Base-by-base conservation (phyloP, 2,113 vertebrate species). In the Tetrao urogallus region DNA sequence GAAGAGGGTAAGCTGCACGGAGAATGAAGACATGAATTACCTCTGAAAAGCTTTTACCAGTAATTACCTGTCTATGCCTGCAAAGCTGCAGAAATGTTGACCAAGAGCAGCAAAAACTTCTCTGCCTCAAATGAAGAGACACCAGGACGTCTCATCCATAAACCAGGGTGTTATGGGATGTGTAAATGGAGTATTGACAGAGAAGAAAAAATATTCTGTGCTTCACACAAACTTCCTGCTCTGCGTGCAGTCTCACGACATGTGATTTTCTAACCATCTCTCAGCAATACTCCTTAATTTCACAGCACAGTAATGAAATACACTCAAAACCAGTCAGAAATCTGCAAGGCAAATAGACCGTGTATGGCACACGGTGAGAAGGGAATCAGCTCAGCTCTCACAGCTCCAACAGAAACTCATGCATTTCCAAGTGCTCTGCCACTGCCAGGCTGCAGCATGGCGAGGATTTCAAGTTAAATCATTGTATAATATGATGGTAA, bases 401-500 rank as follows among this genome's bases (percentile, higher is more conserved):
- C 48, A 12, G 14, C 3, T 69, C 73, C 63, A 86, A 90, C 79
- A 92, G 72, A 89, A 67, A 80, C 2, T 0, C 67, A 71, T 11
- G 19, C 25, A 28, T n/a, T 94, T 94, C 79, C 82, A 71, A 6
- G 48, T 63, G 80, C 50, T 34, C 78, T 40, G 0, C 58, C 61
- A 40, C 84, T 74, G 85, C 89, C 82, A 61, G 92, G 73, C 89
- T 95, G 72, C 85, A 85, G 87, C 87, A 94, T 19, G 4, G 94
- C 61, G 40, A 88, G 52, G 84, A 92, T 96, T 96, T 94, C 22
- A 36, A 97, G 97, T 92, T 97, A 97, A 97, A 98, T 98, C 95
- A 97, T 92, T 86, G 86, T 91, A 97, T 97, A 98, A 97, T 96
- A 93, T 83, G 95, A 96, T 95, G 91, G 93, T 97, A 98, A 98